phyloP scores from a whole-genome alignment of 37 sponge, comb jelly and placozoan species.

The Spongia lamella region DNA sequence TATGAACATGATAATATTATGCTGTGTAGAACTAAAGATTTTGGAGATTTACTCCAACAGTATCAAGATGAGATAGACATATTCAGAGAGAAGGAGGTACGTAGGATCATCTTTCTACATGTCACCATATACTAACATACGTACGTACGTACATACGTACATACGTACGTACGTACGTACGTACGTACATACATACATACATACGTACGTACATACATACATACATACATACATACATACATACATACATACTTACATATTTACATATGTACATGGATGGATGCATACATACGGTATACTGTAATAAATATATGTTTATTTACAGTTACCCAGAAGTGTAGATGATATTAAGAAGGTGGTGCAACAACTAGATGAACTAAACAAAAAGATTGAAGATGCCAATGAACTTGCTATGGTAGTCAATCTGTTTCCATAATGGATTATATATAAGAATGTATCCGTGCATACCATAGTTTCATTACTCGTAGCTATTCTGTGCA shows the following conservation, averaged over 20 bases:
- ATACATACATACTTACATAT: neutral
- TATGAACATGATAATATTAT: neutral
- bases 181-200: too few relatives aligned
- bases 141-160: too few relatives aligned
- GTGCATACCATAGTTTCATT: too few relatives aligned
- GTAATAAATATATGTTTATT: neutral
- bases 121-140: too few relatives aligned
- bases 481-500: too few relatives aligned
- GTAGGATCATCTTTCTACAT: too few relatives aligned
- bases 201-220: too few relatives aligned
- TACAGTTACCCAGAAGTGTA: slow-evolving; percentile 37
- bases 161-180: too few relatives aligned
- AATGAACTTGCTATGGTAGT: slow-evolving; percentile 75
- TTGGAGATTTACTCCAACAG: slow-evolving; percentile 44
- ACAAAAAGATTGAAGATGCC: slow-evolving; percentile 53
- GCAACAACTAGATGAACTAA: slow-evolving; percentile 50
- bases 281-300: neutral
- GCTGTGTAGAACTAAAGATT: slow-evolving; percentile 31
- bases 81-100: slow-evolving; percentile 64
- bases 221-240: neutral
- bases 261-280: neutral
- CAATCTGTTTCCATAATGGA: too few relatives aligned
- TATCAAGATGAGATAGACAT: slow-evolving; percentile 61
- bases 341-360: slow-evolving; percentile 70
- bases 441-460: too few relatives aligned